phyloP scores from a whole-genome alignment of 2,797 vertebrate species.

The Enteromius argenteus region DNA sequence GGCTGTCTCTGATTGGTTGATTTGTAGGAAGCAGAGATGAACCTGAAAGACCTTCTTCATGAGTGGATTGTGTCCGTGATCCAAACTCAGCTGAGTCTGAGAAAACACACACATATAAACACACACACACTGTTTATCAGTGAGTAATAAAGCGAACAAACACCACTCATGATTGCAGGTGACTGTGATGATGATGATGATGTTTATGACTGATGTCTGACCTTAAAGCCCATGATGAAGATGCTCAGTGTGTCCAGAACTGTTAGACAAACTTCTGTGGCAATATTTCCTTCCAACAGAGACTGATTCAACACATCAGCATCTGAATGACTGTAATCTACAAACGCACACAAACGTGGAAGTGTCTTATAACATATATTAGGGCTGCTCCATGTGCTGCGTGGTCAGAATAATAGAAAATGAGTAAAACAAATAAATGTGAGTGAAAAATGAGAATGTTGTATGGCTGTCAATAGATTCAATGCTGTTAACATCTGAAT shows the following conservation, averaged over 20 bases:
- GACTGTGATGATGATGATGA: conserved; percentile 24
- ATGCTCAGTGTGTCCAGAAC: conserved; percentile 94
- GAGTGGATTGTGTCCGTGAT: conserved; percentile 94
- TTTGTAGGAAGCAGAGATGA: conserved; percentile 94
- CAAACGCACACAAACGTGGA: conserved; percentile 40
- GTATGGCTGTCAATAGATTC: neutral
- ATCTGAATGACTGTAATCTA: conserved; percentile 95
- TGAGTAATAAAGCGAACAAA: neutral
- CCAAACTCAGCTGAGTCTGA: conserved; percentile 90
- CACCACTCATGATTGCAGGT: neutral
- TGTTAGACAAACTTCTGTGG: conserved; percentile 95
- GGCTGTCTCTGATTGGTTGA: conserved; percentile 95
- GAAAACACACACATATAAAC: conserved; percentile 44
- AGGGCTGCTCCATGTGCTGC: neutral
- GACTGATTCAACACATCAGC: conserved; percentile 96
- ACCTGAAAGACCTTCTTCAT: conserved; percentile 99
- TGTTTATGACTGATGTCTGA: conserved; percentile 64
- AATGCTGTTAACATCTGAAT: neutral
- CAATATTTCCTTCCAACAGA: conserved; percentile 93
- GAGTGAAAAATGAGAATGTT: conserved; percentile 3
- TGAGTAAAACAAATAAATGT: neutral
- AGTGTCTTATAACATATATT: neutral
- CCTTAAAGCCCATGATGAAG: conserved; percentile 97
- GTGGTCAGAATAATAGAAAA: neutral
- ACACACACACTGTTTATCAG: neutral